These are phyloP conservation scores for Anarsia innoxiella DNA, from an alignment of 2,888 invertebrate genomes.

Conservation along the genomic window DNA sequence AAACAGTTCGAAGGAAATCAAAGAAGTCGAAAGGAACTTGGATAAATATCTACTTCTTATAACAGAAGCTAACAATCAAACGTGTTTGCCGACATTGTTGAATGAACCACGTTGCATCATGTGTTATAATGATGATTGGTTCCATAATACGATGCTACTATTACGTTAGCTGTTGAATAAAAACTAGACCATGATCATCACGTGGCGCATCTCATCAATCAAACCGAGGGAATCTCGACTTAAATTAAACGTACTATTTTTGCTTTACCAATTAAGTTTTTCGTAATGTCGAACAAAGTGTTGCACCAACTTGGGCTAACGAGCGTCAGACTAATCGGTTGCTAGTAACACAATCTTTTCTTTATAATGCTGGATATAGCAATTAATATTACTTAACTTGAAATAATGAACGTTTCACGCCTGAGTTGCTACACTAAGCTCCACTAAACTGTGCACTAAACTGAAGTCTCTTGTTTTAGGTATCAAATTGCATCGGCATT, in stretches of 20 bases:
- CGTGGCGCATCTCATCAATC: conserved; percentile 28
- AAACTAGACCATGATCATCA: conserved; percentile 19
- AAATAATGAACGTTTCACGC: conserved; percentile 54
- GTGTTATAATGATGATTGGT: conserved; percentile 26
- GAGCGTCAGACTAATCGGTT: conserved; percentile 47
- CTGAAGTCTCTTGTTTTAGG: conserved; percentile 19
- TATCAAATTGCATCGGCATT: conserved; percentile 23
- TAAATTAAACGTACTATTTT: conserved; percentile 29
- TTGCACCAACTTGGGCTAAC: conserved; percentile 43
- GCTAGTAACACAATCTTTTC: conserved; percentile 48
- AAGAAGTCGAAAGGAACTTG: no score
- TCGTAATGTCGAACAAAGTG: conserved; percentile 34
- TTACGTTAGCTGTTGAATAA: conserved; percentile 12
- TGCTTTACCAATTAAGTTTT: conserved; percentile 44
- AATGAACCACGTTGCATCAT: conserved; percentile 17
- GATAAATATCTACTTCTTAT: no score
- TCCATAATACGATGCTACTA: conserved; percentile 16
- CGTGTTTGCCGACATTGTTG: background rate
- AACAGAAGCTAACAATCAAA: conserved; percentile 4
- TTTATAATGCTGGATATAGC: conserved; percentile 49
- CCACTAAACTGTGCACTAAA: conserved; percentile 24
- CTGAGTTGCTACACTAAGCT: conserved; percentile 36
- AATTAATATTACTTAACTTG: conserved; percentile 65
- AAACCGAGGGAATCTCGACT: conserved; percentile 24
- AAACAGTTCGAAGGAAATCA: background rate